Conservation (phyloP, 2,888 invertebrate species). For the Catocala nupta region DNA sequence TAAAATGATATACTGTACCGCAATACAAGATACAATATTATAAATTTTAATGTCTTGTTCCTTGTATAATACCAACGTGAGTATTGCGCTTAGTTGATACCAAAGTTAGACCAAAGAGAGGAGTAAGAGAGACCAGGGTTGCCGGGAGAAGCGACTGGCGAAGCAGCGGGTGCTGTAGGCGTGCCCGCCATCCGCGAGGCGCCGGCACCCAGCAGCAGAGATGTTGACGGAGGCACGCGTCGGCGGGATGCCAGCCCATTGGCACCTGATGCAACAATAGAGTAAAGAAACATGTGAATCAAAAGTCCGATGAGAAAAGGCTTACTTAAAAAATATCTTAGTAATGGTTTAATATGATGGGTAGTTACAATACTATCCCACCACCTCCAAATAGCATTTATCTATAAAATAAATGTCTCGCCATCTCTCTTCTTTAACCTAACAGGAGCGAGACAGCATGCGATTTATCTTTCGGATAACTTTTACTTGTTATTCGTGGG, state of each 20-base stretch:
- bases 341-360: too few species aligned
- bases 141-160: slow-evolving; percentile 56
- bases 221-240: slow-evolving; percentile 61
- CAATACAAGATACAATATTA: too few species aligned
- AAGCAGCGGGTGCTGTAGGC: slow-evolving; percentile 57
- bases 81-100: slow-evolving; percentile 57
- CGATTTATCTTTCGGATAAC: too few species aligned
- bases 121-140: slow-evolving; percentile 52
- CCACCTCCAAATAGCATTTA: too few species aligned
- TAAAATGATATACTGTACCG: too few species aligned
- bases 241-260: slow-evolving; percentile 64
- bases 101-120: slow-evolving; percentile 62
- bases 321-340: too few species aligned
- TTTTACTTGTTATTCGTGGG: too few species aligned
- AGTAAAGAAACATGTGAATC: not conserved
- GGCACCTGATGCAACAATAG: slow-evolving; percentile 44
- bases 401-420: too few species aligned
- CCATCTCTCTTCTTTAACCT: too few species aligned
- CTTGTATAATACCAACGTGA: not conserved
- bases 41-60: not conserved
- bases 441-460: too few species aligned
- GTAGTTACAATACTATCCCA: too few species aligned
- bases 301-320: too few species aligned
- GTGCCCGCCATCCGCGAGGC: slow-evolving; percentile 27
- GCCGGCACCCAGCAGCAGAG: slow-evolving; percentile 49